Percentiles rank a stretch among this genome's conserved stretches.
Conservation (phyloP, 1,140 invertebrate species). For the Aphaenogaster floridana region DNA sequence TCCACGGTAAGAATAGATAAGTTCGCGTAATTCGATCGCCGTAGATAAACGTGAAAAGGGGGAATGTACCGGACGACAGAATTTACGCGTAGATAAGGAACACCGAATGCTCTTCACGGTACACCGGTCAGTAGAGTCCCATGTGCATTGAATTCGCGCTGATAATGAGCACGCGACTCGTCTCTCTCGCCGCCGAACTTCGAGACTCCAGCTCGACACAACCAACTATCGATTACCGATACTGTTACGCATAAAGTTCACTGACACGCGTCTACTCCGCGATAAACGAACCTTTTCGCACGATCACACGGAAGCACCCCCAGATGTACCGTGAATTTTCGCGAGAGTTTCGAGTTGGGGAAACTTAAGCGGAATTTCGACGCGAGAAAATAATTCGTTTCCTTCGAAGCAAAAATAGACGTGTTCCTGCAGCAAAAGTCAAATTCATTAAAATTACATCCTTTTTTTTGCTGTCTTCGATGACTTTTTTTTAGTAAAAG, state of each 20-base stretch:
- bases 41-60: background rate
- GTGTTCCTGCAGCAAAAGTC: background rate
- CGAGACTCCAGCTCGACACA: constrained; percentile 52
- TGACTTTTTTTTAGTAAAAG: background rate
- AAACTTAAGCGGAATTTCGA: background rate
- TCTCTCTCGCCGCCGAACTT: constrained; percentile 48
- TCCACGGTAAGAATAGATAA: constrained; percentile 34
- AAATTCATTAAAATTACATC: background rate
- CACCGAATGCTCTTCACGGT: background rate
- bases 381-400: no score
- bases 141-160: constrained; percentile 55
- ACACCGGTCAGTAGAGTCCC: background rate
- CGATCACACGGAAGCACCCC: background rate
- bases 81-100: constrained; percentile 34
- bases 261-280: constrained; percentile 63
- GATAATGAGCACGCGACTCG: constrained; percentile 67
- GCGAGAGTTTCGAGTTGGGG: background rate
- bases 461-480: background rate
- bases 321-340: background rate
- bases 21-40: background rate
- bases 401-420: background rate
- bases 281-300: constrained; percentile 68
- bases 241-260: constrained; percentile 72
- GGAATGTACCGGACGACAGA: background rate
- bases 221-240: constrained; percentile 74